phyloP scores from a whole-genome alignment of 2,888 invertebrate genomes.

The Platynereis dumerilii region DNA sequence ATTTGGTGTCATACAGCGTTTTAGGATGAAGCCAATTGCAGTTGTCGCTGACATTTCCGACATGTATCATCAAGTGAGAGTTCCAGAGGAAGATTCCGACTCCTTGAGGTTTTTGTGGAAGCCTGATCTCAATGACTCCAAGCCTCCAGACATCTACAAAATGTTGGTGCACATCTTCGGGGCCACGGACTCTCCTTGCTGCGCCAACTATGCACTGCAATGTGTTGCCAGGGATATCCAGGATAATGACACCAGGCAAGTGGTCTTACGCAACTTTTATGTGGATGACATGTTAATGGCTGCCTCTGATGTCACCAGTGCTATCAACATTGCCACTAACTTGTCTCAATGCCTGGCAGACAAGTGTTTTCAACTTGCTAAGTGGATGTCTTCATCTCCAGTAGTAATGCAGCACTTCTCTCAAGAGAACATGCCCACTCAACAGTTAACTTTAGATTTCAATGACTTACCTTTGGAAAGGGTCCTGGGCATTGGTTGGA shows the following conservation, averaged over 20 bases:
- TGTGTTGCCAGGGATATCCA: not conserved
- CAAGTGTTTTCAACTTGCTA: slow-evolving; percentile 32
- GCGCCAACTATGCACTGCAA: slow-evolving; percentile 26
- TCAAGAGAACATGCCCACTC: slow-evolving; percentile 28
- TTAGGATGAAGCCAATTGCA: slow-evolving; percentile 26
- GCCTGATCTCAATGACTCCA: slow-evolving; percentile 14
- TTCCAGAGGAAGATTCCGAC: slow-evolving; percentile 17
- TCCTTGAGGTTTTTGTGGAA: slow-evolving; percentile 30
- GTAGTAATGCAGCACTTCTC: too few species aligned
- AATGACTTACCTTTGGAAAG: slow-evolving; percentile 26
- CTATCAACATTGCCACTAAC: slow-evolving; percentile 18
- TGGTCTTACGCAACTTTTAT: slow-evolving; percentile 31
- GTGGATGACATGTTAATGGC: slow-evolving; percentile 34
- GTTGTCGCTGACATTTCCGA: slow-evolving; percentile 31
- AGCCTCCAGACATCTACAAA: slow-evolving; percentile 11
- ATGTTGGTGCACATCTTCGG: slow-evolving; percentile 27
- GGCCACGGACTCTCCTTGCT: slow-evolving; percentile 19
- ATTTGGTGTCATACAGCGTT: slow-evolving; percentile 25
- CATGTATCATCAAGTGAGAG: slow-evolving; percentile 34
- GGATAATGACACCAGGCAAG: slow-evolving; percentile 23
- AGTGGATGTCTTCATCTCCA: slow-evolving; percentile 34
- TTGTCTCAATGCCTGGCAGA: slow-evolving; percentile 17
- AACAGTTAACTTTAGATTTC: slow-evolving; percentile 23
- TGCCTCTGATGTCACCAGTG: slow-evolving; percentile 13
- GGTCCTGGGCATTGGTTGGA: too few species aligned